Evolutionary conservation across 2,888 invertebrate species (phyloP).

Genomic region (Mesorhabditis belari): DNA sequence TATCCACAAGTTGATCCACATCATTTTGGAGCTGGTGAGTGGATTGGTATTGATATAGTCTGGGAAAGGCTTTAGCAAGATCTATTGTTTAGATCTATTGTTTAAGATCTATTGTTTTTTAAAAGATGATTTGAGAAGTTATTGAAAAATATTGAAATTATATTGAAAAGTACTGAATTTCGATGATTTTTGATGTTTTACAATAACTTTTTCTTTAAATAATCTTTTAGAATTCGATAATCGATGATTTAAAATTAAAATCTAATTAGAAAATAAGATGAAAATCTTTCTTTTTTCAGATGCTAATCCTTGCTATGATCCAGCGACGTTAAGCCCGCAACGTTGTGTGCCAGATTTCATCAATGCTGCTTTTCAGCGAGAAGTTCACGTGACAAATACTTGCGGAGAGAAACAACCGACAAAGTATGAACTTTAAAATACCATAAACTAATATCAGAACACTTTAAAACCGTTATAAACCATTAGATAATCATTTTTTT

Average conservation of each 20-base stretch:
- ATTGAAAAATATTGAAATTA: no score
- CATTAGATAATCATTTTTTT: neutral
- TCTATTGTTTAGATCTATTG: no score
- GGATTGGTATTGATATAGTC: no score
- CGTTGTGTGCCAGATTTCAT: conserved; percentile 86
- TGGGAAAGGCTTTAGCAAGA: no score
- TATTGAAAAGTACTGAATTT: neutral
- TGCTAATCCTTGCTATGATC: conserved; percentile 42
- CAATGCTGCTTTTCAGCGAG: conserved; percentile 83
- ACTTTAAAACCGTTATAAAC: no score
- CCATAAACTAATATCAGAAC: neutral
- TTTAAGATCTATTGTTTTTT: no score
- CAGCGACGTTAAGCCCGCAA: conserved; percentile 32
- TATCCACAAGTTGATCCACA: conserved; percentile 46
- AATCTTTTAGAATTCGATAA: no score
- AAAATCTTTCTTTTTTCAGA: conserved; percentile 7
- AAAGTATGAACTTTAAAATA: conserved; percentile 11
- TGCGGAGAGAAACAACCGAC: conserved; percentile 75
- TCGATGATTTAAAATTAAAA: conserved; percentile 1
- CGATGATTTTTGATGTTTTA: neutral
- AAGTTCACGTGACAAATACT: conserved; percentile 88
- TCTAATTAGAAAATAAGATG: neutral
- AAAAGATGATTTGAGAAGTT: no score
- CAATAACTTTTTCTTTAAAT: neutral
- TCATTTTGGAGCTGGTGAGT: conserved; percentile 41